Evolutionary conservation across 2,797 vertebrate species (phyloP).

Genomic region (Sebastolobus alascanus): DNA sequence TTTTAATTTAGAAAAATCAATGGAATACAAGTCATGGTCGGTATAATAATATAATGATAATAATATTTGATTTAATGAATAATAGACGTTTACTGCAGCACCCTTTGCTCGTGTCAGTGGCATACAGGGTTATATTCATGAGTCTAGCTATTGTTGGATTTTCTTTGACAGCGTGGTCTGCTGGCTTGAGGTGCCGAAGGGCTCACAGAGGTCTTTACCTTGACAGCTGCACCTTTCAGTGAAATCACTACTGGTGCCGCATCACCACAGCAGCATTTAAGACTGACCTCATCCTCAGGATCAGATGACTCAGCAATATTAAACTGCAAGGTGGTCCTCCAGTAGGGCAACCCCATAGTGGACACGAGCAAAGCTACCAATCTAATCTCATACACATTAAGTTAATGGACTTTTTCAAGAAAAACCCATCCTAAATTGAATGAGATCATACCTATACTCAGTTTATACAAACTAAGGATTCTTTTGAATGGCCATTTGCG

Average conservation of each 20-base stretch:
- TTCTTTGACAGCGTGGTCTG: conserved; percentile 17
- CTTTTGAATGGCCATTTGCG: background rate
- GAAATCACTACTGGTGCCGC: conserved; percentile 40
- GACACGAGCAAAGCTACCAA: conserved; percentile 50
- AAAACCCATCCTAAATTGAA: conserved; percentile 14
- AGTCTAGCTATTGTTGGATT: conserved; percentile 7
- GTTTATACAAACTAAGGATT: conserved; percentile 10
- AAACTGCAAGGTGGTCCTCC: conserved; percentile 52
- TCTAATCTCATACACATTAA: conserved; percentile 69
- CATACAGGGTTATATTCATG: conserved; percentile 3
- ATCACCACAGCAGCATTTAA: conserved; percentile 45
- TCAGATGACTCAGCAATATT: conserved; percentile 71
- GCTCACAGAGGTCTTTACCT: conserved; percentile 58
- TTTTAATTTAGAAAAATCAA: background rate
- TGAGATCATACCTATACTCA: conserved; percentile 38
- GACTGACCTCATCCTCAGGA: conserved; percentile 70
- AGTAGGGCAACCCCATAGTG: conserved; percentile 44
- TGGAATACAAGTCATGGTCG: background rate
- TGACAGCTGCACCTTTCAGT: conserved; percentile 56
- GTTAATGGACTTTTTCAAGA: conserved; percentile 61
- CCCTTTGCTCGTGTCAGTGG: background rate
- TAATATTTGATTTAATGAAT: background rate
- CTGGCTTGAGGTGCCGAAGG: conserved; percentile 29
- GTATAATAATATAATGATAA: no score
- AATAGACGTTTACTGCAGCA: background rate